Conservation (phyloP, 2,888 invertebrate genomes). For the Plemyria rubiginata region DNA sequence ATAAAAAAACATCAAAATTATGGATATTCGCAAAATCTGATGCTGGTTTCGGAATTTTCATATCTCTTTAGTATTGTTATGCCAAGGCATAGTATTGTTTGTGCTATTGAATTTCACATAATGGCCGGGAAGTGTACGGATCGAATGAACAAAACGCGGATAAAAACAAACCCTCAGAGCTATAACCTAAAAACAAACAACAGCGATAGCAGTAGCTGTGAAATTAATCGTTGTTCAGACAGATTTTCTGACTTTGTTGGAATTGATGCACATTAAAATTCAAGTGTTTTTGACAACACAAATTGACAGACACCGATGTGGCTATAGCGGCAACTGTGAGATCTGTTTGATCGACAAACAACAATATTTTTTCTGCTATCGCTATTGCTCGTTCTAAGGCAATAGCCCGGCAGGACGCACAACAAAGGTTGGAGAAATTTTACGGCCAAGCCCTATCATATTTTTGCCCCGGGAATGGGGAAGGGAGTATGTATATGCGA, state of each 20-base stretch:
- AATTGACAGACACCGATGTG: too few species aligned
- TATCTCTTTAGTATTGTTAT: neutral
- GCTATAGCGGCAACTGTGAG: too few species aligned
- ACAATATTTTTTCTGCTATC: too few species aligned
- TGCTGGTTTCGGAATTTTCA: neutral
- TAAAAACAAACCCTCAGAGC: slow-evolving; percentile 45
- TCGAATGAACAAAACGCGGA: slow-evolving; percentile 55
- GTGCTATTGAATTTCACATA: slow-evolving; percentile 23
- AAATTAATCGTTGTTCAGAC: too few species aligned
- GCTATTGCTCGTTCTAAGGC: too few species aligned
- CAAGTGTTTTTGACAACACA: too few species aligned
- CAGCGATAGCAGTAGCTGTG: too few species aligned
- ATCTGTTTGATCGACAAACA: too few species aligned
- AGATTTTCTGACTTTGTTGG: too few species aligned
- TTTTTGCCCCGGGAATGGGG: slow-evolving; percentile 43
- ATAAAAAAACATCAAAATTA: too few species aligned
- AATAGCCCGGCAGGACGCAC: slow-evolving; percentile 34
- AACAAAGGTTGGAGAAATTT: slow-evolving; percentile 52
- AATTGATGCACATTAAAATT: too few species aligned
- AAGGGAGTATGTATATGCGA: slow-evolving; percentile 47
- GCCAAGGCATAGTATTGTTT: slow-evolving; percentile 8
- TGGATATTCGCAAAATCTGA: neutral
- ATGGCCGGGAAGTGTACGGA: slow-evolving; percentile 36
- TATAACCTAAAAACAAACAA: too few species aligned
- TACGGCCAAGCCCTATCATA: slow-evolving; percentile 61